Conservation (phyloP, 1,140 invertebrate species). For the Panulirus ornatus region DNA sequence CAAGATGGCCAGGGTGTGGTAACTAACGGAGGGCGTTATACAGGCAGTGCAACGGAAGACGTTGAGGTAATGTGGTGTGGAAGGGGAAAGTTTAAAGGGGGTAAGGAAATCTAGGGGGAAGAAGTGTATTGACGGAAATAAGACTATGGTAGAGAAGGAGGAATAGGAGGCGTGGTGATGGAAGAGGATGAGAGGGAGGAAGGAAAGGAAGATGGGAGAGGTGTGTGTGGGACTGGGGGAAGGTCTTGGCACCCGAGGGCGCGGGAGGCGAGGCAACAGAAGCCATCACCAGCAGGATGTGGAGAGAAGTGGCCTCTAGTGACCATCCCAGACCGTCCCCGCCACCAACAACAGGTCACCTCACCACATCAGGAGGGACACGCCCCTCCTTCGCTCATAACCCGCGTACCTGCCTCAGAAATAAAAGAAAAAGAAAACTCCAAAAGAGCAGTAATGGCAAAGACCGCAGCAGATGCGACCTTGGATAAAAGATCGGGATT, state of each 20-base stretch:
- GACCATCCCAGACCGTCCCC: not conserved
- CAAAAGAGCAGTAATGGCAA: too few species aligned
- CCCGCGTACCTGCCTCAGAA: not conserved
- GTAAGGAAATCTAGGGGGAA: not conserved
- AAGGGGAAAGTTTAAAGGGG: not conserved
- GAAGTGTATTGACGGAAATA: too few species aligned
- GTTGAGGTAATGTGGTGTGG: not conserved
- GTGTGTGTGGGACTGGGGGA: too few species aligned
- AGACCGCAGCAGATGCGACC: conserved; percentile 36
- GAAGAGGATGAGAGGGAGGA: not conserved
- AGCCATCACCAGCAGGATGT: not conserved
- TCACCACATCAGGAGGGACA: not conserved
- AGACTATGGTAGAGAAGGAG: not conserved
- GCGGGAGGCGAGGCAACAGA: not conserved
- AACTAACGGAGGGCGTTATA: too few species aligned
- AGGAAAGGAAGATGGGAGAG: not conserved
- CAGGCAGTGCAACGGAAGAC: too few species aligned
- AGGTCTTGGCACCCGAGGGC: too few species aligned
- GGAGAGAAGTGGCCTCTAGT: not conserved
- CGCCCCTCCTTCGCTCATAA: conserved; percentile 15
- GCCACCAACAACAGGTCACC: not conserved
- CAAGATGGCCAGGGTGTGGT: too few species aligned
- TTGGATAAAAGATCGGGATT: conserved; percentile 51
- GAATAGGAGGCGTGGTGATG: not conserved
- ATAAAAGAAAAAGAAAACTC: conserved; percentile 44